phyloP scores from a whole-genome alignment of 2,888 invertebrate genomes.

The Melanotus villosus region DNA sequence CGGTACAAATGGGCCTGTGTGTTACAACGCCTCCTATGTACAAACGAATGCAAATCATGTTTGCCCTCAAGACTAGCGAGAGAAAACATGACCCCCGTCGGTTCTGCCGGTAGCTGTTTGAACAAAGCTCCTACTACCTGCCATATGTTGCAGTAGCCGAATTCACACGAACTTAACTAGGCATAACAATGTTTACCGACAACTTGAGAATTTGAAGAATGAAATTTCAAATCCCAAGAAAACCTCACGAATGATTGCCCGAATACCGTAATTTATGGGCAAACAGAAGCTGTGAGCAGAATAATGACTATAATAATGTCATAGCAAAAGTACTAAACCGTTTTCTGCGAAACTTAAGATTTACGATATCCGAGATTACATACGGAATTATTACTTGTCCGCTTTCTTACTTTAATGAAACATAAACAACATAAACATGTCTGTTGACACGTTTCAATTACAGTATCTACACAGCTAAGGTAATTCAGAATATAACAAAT shows the following conservation, averaged over 20 bases:
- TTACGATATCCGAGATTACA: background rate
- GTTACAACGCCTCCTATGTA: conserved; percentile 8
- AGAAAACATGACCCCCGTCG: conserved; percentile 30
- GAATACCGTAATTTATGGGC: conserved; percentile 1
- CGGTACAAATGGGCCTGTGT: conserved; percentile 20
- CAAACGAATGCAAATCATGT: conserved; percentile 34
- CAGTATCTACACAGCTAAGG: too few relatives aligned
- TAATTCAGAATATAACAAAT: too few relatives aligned
- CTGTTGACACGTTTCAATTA: too few relatives aligned
- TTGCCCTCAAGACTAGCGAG: conserved; percentile 16
- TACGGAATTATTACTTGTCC: background rate
- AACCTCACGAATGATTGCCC: conserved; percentile 3
- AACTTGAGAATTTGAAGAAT: conserved; percentile 23
- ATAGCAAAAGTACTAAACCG: background rate
- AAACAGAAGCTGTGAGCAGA: conserved; percentile 12
- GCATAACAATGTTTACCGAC: conserved; percentile 26
- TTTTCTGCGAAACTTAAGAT: background rate
- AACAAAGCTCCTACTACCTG: conserved; percentile 24
- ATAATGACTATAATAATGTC: conserved; percentile 15
- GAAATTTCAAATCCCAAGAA: conserved; percentile 11
- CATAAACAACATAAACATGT: too few relatives aligned
- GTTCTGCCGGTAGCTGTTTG: conserved; percentile 29
- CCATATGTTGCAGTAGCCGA: conserved; percentile 29
- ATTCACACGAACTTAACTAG: conserved; percentile 32
- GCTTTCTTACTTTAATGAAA: too few relatives aligned